Evolutionary conservation across 2,888 invertebrate genomes (phyloP).

Genomic region (Ectobius pallidus): DNA sequence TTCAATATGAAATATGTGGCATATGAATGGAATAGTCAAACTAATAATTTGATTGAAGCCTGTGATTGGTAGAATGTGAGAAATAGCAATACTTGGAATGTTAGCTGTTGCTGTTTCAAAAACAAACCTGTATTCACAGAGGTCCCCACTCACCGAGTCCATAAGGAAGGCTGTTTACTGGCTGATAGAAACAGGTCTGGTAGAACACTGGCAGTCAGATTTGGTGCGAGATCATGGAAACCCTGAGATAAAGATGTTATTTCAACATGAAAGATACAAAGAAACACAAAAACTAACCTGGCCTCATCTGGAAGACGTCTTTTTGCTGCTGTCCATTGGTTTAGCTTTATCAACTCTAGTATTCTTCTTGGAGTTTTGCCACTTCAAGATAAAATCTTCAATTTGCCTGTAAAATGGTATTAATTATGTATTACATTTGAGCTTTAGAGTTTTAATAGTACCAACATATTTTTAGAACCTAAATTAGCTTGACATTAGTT

Average conservation of each 20-base stretch:
- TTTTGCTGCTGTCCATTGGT: neutral
- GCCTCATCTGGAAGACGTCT: neutral
- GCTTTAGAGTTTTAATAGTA: too few species aligned
- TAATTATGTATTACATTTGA: too few species aligned
- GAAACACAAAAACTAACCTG: neutral
- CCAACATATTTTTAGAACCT: too few species aligned
- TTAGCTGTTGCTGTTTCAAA: too few species aligned
- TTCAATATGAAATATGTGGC: too few species aligned
- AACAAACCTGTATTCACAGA: neutral
- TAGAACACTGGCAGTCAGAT: constrained; percentile 1
- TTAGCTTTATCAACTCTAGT: neutral
- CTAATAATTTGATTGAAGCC: too few species aligned
- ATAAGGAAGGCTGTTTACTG: neutral
- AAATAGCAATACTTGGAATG: too few species aligned
- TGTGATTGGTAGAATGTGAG: too few species aligned
- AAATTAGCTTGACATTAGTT: too few species aligned
- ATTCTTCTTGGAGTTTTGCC: neutral
- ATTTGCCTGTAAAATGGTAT: too few species aligned
- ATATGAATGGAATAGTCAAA: too few species aligned
- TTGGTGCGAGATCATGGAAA: neutral
- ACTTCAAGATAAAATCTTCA: too few species aligned
- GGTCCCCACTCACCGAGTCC: neutral
- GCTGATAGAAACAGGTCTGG: neutral
- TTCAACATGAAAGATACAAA: neutral
- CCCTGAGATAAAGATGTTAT: neutral